Evolutionary conservation across 2,113 vertebrate genomes (phyloP).

Genomic region (Sinocyclocheilus grahami): DNA sequence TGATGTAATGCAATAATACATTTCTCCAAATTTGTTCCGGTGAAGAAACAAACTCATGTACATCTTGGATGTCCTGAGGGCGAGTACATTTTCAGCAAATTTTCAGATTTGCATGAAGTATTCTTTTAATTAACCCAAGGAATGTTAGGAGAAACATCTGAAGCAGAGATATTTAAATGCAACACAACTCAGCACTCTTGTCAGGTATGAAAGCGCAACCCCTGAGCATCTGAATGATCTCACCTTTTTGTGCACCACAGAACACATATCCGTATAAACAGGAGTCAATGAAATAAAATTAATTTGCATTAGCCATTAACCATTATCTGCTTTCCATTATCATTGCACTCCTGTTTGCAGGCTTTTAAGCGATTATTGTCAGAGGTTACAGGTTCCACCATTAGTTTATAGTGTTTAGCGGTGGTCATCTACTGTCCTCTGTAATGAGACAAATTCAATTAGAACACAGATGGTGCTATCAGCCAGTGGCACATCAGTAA

Average conservation of each 20-base stretch:
- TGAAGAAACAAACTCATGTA: no score
- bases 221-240: no score
- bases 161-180: no score
- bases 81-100: no score
- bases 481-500: conserved; percentile 19
- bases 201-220: no score
- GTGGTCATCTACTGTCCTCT: background rate
- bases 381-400: background rate
- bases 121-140: no score
- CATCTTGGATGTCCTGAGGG: no score
- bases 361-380: background rate
- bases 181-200: no score
- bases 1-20: background rate
- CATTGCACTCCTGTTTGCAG: background rate
- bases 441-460: conserved; percentile 48
- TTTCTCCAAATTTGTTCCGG: no score
- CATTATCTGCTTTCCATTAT: conserved; percentile 37
- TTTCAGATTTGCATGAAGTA: no score
- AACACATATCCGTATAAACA: conserved; percentile 4
- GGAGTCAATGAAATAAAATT: background rate
- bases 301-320: conserved; percentile 30
- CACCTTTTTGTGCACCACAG: no score
- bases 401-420: conserved; percentile 35
- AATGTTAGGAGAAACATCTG: no score
- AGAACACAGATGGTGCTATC: conserved; percentile 39